These are phyloP conservation scores for Verasper variegatus DNA, from an alignment of 2,113 vertebrate species.

Conservation along the genomic window DNA sequence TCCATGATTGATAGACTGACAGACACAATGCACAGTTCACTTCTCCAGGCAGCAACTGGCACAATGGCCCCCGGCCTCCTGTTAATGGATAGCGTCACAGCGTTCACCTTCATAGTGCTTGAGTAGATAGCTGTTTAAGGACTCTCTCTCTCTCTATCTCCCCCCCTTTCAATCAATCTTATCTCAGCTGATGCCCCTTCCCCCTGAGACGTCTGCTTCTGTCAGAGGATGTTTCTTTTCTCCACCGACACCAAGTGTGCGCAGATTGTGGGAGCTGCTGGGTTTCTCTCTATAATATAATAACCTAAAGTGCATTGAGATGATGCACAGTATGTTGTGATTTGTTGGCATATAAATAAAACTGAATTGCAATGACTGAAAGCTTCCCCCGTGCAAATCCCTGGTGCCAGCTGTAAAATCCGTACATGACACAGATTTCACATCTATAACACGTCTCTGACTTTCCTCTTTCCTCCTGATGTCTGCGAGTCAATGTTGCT, in stretches of 20 bases:
- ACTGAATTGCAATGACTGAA: background rate
- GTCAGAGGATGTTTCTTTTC: no score
- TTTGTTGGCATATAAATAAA: background rate
- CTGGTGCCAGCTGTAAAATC: background rate
- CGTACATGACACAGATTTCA: background rate
- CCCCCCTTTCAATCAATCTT: no score
- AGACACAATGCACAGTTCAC: no score
- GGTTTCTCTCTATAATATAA: background rate
- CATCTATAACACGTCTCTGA: background rate
- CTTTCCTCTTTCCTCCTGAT: background rate
- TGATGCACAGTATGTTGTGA: background rate
- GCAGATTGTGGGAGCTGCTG: background rate
- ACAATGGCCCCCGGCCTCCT: no score
- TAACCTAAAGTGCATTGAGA: background rate
- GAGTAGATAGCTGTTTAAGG: no score
- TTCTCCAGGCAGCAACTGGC: no score
- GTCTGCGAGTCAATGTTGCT: background rate
- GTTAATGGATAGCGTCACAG: no score
- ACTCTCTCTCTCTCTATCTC: no score
- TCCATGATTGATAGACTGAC: background rate
- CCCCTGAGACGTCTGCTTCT: no score
- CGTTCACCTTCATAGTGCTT: no score
- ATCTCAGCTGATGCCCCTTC: no score
- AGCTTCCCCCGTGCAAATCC: background rate
- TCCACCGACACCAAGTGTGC: no score